Base-by-base conservation (phyloP, 2,888 invertebrate genomes). In the Axea sp. region DNA sequence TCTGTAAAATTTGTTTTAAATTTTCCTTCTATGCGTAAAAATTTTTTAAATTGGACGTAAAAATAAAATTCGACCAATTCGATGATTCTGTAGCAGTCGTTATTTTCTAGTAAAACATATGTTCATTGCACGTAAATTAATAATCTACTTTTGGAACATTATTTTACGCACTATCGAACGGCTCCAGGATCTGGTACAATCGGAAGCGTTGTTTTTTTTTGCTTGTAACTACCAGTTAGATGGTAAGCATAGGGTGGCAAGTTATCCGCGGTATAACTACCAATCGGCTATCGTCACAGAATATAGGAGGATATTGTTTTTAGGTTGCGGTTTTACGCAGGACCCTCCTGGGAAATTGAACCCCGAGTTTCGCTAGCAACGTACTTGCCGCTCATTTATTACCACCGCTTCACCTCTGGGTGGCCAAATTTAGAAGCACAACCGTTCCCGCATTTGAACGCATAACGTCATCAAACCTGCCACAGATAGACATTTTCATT, bases 361-460 rank as follows among this genome's bases (percentile, higher is more conserved):
- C 78, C 82, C 77, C 71, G 79, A 81, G 80, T 83, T 78, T 78
- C 78, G 78, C 78, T 77, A 79, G 80, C 81, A 79, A 77, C 77
- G 73, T 76, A 77, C 79, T 84, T 80, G 80, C 84, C 83, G 83
- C 84, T 84, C 84, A 84, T 84, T 84, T 84, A 84, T 84, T 84
- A 84, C 79, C 81, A 80, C 77, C 81, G 83, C 80, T 83, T 83
- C 81, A 82, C 84, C 83, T 83, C 83, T 83, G 83, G 84, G 84
- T 84, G 84, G 84, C 81, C 84, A 80, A 84, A 84, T 84, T 83
- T 81, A 77, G 81, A 79, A 81, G 43, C 59, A 41, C 53, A 55
- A 49, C 31, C 75, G 49, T 53, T 35, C 41, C 55, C 26, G 41
- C 62, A 60, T 71, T 65, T 22, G 55, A 30, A 45, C 43, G 39